Percentiles rank a stretch among this genome's conserved stretches.
These are phyloP conservation scores for Himantopus leucocephalus DNA, from an alignment of 2,113 vertebrate genomes.

Conservation along the genomic window DNA sequence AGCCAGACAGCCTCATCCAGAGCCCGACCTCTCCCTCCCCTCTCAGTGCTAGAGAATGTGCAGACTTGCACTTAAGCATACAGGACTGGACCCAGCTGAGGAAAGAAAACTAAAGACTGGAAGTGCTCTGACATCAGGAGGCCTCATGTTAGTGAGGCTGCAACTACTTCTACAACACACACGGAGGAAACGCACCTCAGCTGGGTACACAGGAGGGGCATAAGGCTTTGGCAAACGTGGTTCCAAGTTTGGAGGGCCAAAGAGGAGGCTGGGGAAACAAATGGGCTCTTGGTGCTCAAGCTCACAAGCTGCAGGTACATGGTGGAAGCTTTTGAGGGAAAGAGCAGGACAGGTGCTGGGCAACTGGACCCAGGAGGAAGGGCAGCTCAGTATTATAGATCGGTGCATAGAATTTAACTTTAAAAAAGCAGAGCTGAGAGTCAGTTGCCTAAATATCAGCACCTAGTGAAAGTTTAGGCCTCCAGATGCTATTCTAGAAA, in stretches of 20 bases:
- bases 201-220: not conserved
- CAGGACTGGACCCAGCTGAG: not conserved
- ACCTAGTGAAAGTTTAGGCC: not conserved
- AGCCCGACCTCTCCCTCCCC: slow-evolving; percentile 4
- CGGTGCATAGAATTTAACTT: not conserved
- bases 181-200: not conserved
- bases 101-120: not conserved
- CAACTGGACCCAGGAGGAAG: not conserved
- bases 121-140: not conserved
- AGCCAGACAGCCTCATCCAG: slow-evolving; percentile 35
- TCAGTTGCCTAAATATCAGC: not conserved
- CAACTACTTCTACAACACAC: not conserved
- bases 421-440: not conserved
- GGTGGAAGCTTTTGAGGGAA: not conserved
- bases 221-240: not conserved
- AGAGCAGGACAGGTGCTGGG: not conserved
- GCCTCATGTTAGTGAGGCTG: not conserved
- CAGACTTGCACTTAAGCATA: slow-evolving; percentile 24
- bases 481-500: not conserved
- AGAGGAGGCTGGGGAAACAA: not conserved
- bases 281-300: not conserved
- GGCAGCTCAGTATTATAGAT: not conserved
- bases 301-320: not conserved
- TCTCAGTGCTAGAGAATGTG: slow-evolving; percentile 31
- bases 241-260: not conserved